Conservation (phyloP, 2,888 invertebrate genomes). For the Acanthosoma haemorrhoidale region DNA sequence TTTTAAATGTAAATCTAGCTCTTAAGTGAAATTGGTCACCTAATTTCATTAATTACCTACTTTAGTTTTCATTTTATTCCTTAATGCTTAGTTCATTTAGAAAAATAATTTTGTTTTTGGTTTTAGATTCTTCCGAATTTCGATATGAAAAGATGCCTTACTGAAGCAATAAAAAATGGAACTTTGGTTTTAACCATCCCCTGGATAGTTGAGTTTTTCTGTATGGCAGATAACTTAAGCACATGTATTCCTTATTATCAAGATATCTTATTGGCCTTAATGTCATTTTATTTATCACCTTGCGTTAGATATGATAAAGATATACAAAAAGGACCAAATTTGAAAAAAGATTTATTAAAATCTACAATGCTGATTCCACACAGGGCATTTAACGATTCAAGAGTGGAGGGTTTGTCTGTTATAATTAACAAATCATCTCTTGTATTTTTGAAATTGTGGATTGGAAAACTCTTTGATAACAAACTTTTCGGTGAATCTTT, state of each 20-base stretch:
- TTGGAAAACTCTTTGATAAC: not conserved
- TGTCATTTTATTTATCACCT: not conserved
- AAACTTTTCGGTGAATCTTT: not conserved
- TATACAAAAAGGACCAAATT: not conserved
- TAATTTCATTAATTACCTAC: no score
- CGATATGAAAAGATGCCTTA: not conserved
- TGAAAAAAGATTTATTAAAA: not conserved
- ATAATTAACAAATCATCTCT: not conserved
- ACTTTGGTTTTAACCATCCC: not conserved
- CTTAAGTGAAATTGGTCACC: no score
- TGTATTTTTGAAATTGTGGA: not conserved
- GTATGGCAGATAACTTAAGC: not conserved
- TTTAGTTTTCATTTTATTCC: no score
- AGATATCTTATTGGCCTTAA: not conserved
- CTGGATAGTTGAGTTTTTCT: not conserved
- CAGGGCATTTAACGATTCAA: not conserved
- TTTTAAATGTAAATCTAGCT: no score
- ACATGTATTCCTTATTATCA: not conserved
- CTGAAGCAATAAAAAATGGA: not conserved
- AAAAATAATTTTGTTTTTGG: not conserved
- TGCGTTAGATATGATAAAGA: not conserved
- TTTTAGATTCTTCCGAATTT: not conserved
- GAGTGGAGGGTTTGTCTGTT: not conserved
- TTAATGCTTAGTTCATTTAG: not conserved
- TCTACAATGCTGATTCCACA: not conserved